These are phyloP conservation scores for Bombylius discolor DNA, from an alignment of 2,888 invertebrate species.

Conservation along the genomic window DNA sequence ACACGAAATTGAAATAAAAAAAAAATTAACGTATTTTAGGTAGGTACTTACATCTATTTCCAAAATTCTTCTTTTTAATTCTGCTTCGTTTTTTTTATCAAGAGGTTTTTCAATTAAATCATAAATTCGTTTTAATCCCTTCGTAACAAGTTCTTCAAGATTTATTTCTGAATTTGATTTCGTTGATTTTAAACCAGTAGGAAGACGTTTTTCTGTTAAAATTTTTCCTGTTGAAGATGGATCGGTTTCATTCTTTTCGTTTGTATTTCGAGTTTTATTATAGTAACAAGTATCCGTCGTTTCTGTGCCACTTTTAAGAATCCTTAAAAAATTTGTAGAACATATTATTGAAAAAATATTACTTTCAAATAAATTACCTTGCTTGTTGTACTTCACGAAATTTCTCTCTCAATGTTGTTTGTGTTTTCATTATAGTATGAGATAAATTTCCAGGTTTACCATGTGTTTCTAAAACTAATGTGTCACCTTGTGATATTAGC, in stretches of 20 bases:
- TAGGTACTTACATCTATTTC: slow-evolving; percentile 32
- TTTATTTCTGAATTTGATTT: slow-evolving; percentile 19
- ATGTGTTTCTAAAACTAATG: slow-evolving; percentile 57
- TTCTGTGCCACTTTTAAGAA: not conserved
- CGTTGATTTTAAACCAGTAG: slow-evolving; percentile 9
- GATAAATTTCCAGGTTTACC: slow-evolving; percentile 32
- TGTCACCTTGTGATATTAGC: slow-evolving; percentile 64
- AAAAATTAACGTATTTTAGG: not conserved
- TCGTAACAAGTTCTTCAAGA: slow-evolving; percentile 31
- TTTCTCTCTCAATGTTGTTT: slow-evolving; percentile 32
- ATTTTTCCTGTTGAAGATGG: slow-evolving; percentile 5
- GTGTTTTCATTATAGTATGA: slow-evolving; percentile 32
- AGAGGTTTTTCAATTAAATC: slow-evolving; percentile 32
- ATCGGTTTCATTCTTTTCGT: slow-evolving; percentile 10
- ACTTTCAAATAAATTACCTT: slow-evolving; percentile 19
- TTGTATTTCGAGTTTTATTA: not conserved
- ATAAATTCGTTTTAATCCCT: slow-evolving; percentile 32
- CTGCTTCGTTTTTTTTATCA: slow-evolving; percentile 26
- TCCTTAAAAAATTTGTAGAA: not conserved
- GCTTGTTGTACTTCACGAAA: slow-evolving; percentile 35
- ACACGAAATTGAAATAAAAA: not conserved
- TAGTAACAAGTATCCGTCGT: not conserved
- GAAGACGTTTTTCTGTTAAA: slow-evolving; percentile 12
- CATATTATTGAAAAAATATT: no score
- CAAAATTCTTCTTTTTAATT: slow-evolving; percentile 28